These are phyloP conservation scores for Taxidea taxus DNA, from an alignment of 2,113 vertebrate species.

Conservation along the genomic window DNA sequence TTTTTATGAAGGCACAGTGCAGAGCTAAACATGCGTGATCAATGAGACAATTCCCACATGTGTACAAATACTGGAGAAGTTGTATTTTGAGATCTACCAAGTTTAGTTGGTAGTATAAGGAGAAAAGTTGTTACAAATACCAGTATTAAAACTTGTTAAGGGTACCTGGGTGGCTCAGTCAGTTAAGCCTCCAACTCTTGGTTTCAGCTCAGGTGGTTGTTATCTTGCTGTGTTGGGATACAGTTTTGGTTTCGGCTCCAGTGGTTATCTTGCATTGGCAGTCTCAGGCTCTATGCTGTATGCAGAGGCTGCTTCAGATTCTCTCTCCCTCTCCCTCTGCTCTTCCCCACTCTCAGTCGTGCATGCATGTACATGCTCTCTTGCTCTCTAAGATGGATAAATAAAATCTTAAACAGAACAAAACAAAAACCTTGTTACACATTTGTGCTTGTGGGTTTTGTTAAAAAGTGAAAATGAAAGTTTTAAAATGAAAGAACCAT, in stretches of 20 bases:
- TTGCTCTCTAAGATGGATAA: neutral
- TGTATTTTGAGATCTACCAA: neutral
- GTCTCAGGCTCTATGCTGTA: too few relatives aligned
- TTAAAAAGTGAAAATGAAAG: neutral
- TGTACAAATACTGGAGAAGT: neutral
- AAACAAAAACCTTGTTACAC: neutral
- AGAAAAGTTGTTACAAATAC: neutral
- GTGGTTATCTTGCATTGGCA: too few relatives aligned
- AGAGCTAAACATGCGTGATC: neutral
- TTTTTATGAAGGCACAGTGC: neutral
- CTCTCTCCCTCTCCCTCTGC: too few relatives aligned
- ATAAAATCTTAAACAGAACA: neutral
- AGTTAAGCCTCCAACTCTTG: too few relatives aligned
- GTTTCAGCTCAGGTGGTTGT: too few relatives aligned
- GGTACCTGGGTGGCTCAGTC: too few relatives aligned
- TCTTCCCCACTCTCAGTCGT: too few relatives aligned
- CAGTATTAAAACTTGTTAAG: neutral
- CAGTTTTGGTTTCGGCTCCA: too few relatives aligned
- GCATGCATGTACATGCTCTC: too few relatives aligned
- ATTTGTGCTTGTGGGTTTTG: slow-evolving; percentile 21
- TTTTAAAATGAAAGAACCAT: neutral
- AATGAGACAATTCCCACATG: neutral
- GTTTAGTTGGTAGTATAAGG: neutral
- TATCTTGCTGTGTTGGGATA: too few relatives aligned
- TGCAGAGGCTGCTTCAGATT: too few relatives aligned